Base-by-base conservation (phyloP, 2,113 vertebrate genomes). In the Notarius quadriscutis region DNA sequence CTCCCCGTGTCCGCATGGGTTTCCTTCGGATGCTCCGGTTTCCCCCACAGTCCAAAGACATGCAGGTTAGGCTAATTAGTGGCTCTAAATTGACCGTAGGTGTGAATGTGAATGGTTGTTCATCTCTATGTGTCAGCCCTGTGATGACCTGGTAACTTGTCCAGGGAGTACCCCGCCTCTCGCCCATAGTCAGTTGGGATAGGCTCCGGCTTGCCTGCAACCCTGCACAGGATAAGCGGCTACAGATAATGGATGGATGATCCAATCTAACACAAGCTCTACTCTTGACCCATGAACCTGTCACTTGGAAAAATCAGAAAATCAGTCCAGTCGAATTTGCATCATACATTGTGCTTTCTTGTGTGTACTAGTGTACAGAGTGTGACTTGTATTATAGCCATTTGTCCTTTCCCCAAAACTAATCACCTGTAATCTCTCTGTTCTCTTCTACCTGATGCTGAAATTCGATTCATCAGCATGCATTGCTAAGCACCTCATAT, bases 401-500 rank as follows among this genome's bases (percentile, higher is more conserved):
- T 7, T 62, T 50, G 12, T 60, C 53, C 30, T 6, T 55, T 75
- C 34, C 20, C 48, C 30, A 20, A 85, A 75, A n/a, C 71, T 67
- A 58, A 85, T 22, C 71, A 34, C n/a, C 50, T 57, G 12, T 41
- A 12, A 41, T 74, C 53, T 74, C 81, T 67, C 65, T 30, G 48
- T 18, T 71, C 67, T 74, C 12, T 74, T 41, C 10, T 57, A 48
- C 34, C 17, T 30, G 30, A 14, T 58, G 11, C 53, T 85, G 34
- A 77, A 85, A 18, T 53, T 27, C 25, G 7, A 51, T 67, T 83
- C 48, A 69, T 48, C 71, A 85, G 84, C 71, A 51, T 62, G 57
- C 57, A 18, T 7, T 50, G 34, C 84, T 77, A 18, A 51, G 12
- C 55, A 75, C 25, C 57, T 48, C 34, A 1, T 77, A 51, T 85